Base-by-base conservation (phyloP, 2,888 invertebrate species). In the Drosophila testacea region DNA sequence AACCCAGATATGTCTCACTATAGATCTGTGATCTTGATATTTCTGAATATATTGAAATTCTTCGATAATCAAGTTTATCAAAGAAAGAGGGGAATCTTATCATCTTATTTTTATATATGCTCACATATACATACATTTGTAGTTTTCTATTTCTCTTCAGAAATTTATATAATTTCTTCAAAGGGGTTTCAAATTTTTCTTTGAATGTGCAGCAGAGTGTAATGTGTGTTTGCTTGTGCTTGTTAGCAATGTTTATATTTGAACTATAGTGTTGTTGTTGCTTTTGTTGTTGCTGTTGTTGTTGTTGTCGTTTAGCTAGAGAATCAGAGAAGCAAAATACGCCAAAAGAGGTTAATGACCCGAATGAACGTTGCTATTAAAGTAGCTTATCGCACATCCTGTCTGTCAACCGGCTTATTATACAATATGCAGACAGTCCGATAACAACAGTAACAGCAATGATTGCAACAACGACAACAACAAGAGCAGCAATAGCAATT, bases 391-490 rank as follows among this genome's bases (percentile, higher is more conserved):
- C 77, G 60, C 59, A 82, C 69, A 84, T 82, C 85, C 82, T 82
- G 84, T 69, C 79, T 51, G 61, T 51, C 66, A 83, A 81, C 72
- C 72, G 70, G 82, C 70, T 64, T 72, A 75, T 82, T 82, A 82
- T 82, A 82, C 82, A 82, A 82, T 77, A 60, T 54, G 34, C 61
- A 60, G 61, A 65, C 74, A 60, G 28, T 22, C 30, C 59, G 47
- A 36, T 46, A 57, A 47, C 30, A 32, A 34, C 36, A n/a, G 16
- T 41, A 54, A 42, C n/a, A 16, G 10, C 56, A 47, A 11, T 32
- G 32, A 32, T 6, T 6, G 7, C n/a, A 47, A 7, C 55, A 50
- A 47, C 28, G 48, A 42, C 56, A 52, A 39, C 27, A 13, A 42
- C 51, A 52, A 48, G 27, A 13, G 11, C 46, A 51, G 34, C 59